phyloP scores from a whole-genome alignment of 2,797 vertebrate species.

The Sebastes kiyomatsui region DNA sequence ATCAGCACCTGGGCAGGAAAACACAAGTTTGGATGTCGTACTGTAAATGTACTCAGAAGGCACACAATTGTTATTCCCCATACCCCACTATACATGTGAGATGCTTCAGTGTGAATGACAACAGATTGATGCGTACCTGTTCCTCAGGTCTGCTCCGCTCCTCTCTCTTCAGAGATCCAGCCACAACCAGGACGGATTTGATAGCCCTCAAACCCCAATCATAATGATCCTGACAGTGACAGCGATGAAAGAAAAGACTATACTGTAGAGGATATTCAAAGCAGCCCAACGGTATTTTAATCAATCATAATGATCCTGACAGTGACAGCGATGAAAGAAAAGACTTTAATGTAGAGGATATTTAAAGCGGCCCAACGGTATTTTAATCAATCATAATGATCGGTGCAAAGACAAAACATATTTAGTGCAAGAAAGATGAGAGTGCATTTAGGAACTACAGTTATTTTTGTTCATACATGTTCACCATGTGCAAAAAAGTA shows the following conservation, averaged over 20 bases:
- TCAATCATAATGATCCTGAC: conserved; percentile 72
- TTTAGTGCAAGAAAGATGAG: neutral
- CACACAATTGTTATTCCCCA: neutral
- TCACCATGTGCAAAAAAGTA: neutral
- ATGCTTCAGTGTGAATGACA: neutral
- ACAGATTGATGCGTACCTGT: conserved; percentile 71
- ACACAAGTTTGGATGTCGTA: neutral
- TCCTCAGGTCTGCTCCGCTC: conserved; percentile 83
- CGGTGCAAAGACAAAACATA: neutral
- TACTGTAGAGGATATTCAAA: neutral
- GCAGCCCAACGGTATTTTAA: neutral
- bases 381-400: neutral
- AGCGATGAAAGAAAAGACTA: too few relatives aligned
- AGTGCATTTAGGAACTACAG: neutral
- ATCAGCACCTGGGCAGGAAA: conserved; percentile 79
- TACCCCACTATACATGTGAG: neutral
- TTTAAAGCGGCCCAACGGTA: neutral
- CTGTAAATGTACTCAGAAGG: neutral
- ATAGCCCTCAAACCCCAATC: conserved; percentile 84
- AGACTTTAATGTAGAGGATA: neutral
- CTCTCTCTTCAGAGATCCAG: conserved; percentile 84
- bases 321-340: neutral
- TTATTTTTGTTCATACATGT: neutral
- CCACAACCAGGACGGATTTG: conserved; percentile 85
- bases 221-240: conserved; percentile 80